Conservation (phyloP, 2,113 vertebrate species). For the Alouatta palliata region DNA sequence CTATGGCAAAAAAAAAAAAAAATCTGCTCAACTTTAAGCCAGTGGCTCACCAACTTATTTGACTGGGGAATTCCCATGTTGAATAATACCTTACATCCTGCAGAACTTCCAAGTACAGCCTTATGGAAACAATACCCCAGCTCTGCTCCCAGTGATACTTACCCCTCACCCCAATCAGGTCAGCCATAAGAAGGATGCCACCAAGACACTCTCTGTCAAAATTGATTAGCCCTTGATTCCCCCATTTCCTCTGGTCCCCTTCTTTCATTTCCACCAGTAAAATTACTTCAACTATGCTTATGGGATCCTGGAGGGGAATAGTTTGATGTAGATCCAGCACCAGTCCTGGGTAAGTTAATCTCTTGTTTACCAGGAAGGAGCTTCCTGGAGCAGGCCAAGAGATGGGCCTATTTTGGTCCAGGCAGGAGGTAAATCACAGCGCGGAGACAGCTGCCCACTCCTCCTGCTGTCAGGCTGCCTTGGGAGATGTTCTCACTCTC, state of each 20-base stretch:
- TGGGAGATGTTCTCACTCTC: conserved; percentile 50
- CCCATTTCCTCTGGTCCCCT: neutral
- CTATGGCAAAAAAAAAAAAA: neutral
- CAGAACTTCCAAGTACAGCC: neutral
- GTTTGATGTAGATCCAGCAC: neutral
- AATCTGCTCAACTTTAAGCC: neutral
- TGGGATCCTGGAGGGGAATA: neutral
- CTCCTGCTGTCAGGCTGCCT: conserved; percentile 41
- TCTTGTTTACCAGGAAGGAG: neutral
- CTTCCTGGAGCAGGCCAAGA: neutral
- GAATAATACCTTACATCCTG: neutral
- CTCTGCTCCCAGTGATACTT: neutral
- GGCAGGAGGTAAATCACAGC: neutral
- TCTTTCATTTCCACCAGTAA: neutral
- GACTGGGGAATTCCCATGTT: neutral
- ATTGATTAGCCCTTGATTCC: neutral
- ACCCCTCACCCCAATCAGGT: neutral
- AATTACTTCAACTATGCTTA: neutral
- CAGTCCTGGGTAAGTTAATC: neutral
- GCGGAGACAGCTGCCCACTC: conserved; percentile 44
- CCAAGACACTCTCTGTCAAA: neutral
- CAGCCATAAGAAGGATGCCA: neutral
- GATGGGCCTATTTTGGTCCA: conserved; percentile 49
- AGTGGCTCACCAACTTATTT: neutral
- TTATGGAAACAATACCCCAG: neutral